Evolutionary conservation across 2,113 vertebrate species (phyloP).

Genomic region (Lepidothrix coronata): DNA sequence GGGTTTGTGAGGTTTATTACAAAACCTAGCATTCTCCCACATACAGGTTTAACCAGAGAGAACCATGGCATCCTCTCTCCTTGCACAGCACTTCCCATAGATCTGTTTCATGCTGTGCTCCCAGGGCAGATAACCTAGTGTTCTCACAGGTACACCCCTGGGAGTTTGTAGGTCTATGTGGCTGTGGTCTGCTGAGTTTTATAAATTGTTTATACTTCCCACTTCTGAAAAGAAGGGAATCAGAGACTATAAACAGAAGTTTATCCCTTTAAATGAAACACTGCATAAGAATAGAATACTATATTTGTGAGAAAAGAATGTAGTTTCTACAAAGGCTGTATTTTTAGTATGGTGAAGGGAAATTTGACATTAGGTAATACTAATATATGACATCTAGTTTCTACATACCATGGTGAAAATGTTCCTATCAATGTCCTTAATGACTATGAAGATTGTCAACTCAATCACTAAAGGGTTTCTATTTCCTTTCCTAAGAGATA

Average conservation of each 20-base stretch:
- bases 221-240: background rate
- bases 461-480: background rate
- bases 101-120: accelerated
- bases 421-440: background rate
- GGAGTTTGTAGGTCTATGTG: background rate
- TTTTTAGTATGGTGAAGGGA: background rate
- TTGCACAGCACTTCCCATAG: background rate
- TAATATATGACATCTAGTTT: conserved; percentile 4
- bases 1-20: background rate
- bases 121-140: background rate
- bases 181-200: background rate
- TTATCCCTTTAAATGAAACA: background rate
- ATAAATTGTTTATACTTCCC: background rate
- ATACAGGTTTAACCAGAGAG: background rate
- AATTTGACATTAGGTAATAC: conserved; percentile 14
- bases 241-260: background rate
- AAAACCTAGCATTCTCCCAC: background rate
- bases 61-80: background rate
- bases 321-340: background rate
- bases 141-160: background rate
- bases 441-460: background rate
- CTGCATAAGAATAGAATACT: background rate
- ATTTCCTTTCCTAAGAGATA: conserved; percentile 20
- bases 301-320: background rate
- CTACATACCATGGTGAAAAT: background rate